Conservation (phyloP, 1,140 invertebrate genomes). For the Chrysomallon squamiferum region DNA sequence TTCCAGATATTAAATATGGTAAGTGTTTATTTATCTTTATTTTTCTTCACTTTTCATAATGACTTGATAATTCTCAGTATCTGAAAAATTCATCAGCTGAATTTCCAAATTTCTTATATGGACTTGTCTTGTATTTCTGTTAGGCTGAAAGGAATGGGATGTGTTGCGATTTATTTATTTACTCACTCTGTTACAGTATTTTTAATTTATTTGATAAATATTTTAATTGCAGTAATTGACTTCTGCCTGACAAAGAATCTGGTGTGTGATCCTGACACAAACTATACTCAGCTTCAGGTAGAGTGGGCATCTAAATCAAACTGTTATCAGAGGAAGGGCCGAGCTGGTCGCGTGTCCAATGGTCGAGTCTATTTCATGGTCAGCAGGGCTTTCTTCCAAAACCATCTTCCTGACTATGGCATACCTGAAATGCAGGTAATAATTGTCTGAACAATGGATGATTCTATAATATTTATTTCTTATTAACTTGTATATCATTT, state of each 20-base stretch:
- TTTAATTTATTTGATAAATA: no score
- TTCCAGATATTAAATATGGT: constrained; percentile 81
- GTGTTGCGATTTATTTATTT: no score
- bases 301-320: constrained; percentile 89
- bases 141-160: no score
- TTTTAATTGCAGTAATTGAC: constrained; percentile 82
- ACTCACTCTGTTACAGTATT: no score
- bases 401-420: constrained; percentile 49
- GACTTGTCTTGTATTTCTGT: no score
- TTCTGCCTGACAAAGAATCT: constrained; percentile 91
- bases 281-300: constrained; percentile 80
- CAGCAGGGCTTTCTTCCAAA: constrained; percentile 74
- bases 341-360: constrained; percentile 84
- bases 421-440: constrained; percentile 61
- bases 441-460: not conserved
- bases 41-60: no score
- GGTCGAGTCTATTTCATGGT: constrained; percentile 90
- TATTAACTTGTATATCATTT: no score
- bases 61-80: no score
- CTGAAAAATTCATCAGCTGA: no score
- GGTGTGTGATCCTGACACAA: constrained; percentile 75
- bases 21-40: constrained; percentile 31
- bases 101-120: no score
- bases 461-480: no score
- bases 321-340: constrained; percentile 85